phyloP scores from a whole-genome alignment of 2,888 invertebrate species.

The Luperina nickerlii region DNA sequence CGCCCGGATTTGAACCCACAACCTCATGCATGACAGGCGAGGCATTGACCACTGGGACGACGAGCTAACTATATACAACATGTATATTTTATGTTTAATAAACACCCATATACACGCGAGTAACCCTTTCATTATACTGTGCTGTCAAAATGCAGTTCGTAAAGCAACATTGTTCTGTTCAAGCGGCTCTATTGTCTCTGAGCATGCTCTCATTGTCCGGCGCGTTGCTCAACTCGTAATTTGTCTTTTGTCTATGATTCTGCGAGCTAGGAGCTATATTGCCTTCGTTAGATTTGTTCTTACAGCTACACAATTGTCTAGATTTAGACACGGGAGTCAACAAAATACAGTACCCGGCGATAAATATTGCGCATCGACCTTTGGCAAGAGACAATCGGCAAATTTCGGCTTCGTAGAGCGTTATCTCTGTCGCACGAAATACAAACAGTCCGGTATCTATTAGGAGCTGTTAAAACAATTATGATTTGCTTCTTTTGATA shows the following conservation, averaged over 20 bases:
- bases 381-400: no score
- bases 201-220: constrained; percentile 57
- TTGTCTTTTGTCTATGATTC: constrained; percentile 42
- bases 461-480: no score
- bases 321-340: constrained; percentile 11
- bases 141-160: constrained; percentile 48
- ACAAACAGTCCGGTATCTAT: no score
- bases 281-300: constrained; percentile 22
- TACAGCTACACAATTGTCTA: constrained; percentile 28
- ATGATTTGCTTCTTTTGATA: no score
- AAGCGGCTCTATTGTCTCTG: constrained; percentile 54
- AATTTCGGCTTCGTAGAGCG: no score
- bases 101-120: constrained; percentile 7
- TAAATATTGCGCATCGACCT: no score
- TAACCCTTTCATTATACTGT: constrained; percentile 43
- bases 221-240: constrained; percentile 51
- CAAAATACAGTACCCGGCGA: no score
- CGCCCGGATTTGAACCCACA: neutral
- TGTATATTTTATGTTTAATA: constrained; percentile 13
- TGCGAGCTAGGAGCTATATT: constrained; percentile 23
- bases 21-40: neutral
- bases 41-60: neutral
- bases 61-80: neutral
- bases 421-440: no score
- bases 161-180: constrained; percentile 42